Conservation (phyloP, 2,888 invertebrate species). For the Zygaena filipendulae region DNA sequence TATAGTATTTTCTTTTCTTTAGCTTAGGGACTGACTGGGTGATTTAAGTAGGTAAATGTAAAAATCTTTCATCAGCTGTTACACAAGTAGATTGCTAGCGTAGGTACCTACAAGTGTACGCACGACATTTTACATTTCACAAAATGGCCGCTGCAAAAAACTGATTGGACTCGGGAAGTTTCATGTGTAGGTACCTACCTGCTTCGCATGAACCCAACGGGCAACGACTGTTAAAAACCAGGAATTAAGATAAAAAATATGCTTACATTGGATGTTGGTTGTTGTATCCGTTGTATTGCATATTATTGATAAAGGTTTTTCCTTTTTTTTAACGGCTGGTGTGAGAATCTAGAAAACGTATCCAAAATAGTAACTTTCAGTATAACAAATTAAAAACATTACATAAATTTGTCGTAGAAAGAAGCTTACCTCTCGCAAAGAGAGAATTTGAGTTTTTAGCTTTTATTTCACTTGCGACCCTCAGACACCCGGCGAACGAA, state of each 20-base stretch:
- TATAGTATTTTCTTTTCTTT: neutral
- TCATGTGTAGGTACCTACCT: too few species aligned
- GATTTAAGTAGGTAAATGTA: too few species aligned
- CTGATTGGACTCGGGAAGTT: too few species aligned
- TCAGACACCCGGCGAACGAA: constrained; percentile 70
- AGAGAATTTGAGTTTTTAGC: constrained; percentile 49
- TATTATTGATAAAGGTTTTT: constrained; percentile 29
- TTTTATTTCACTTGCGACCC: constrained; percentile 50
- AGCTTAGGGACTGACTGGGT: neutral
- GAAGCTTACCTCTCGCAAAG: constrained; percentile 55
- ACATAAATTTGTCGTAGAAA: constrained; percentile 3
- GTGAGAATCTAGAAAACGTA: constrained; percentile 48
- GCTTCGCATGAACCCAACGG: too few species aligned
- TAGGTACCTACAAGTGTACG: too few species aligned
- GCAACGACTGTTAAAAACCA: neutral
- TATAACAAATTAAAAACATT: constrained; percentile 1
- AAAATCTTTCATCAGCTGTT: constrained; percentile 51
- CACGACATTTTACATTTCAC: too few species aligned
- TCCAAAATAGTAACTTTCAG: constrained; percentile 6
- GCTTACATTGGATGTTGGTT: constrained; percentile 65
- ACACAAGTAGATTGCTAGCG: too few species aligned
- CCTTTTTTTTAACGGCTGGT: too few species aligned
- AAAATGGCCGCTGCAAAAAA: constrained; percentile 55
- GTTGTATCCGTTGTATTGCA: constrained; percentile 66
- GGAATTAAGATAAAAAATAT: constrained; percentile 2